A percentile compares a stretch with the other conserved stretches of the same genome.
phyloP scores from a whole-genome alignment of 2,888 invertebrate genomes.

The Lagria hirta region DNA sequence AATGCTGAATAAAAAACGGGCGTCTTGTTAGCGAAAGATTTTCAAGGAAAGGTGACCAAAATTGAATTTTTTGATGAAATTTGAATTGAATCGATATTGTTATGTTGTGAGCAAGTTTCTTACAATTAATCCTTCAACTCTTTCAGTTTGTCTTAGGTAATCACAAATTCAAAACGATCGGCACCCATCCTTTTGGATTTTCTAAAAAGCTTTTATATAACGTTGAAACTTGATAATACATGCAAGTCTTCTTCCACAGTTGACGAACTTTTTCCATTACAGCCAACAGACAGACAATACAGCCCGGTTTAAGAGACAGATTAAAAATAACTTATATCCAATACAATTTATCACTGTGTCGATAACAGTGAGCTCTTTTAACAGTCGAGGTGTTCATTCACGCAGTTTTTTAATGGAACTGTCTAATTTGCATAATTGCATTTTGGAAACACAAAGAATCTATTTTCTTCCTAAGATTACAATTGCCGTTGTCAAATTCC shows the following conservation, averaged over 20 bases:
- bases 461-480: too few relatives aligned
- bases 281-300: conserved; percentile 47
- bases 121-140: conserved; percentile 13
- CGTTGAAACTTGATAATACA: conserved; percentile 45
- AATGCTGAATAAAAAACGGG: conserved; percentile 11
- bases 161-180: too few relatives aligned
- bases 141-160: neutral
- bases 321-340: conserved; percentile 42
- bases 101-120: conserved; percentile 4
- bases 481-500: too few relatives aligned
- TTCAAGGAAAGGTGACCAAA: conserved; percentile 12
- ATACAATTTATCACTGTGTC: conserved; percentile 41
- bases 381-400: conserved; percentile 10
- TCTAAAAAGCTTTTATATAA: too few relatives aligned
- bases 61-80: conserved; percentile 16
- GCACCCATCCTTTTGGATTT: conserved; percentile 33
- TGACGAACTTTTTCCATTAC: conserved; percentile 50
- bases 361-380: conserved; percentile 29
- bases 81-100: conserved; percentile 9
- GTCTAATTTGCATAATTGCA: conserved; percentile 16
- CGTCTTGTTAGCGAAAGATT: conserved; percentile 5
- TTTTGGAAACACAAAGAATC: too few relatives aligned
- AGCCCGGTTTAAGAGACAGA: conserved; percentile 41
- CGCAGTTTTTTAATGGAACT: conserved; percentile 5
- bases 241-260: conserved; percentile 46